Conservation (phyloP, 2,113 vertebrate genomes). For the Rhombomys opimus region DNA sequence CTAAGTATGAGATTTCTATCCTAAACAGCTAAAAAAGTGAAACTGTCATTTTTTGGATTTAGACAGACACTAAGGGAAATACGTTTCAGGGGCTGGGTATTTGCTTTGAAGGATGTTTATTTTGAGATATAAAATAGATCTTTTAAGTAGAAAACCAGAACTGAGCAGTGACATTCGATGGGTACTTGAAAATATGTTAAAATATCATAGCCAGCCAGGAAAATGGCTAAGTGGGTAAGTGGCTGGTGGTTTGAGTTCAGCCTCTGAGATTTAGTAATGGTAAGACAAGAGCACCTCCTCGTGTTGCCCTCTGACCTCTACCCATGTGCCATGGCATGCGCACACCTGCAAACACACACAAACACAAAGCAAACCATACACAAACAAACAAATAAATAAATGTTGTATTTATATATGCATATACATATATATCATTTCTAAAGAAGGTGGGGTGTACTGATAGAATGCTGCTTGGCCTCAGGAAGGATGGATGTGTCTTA, state of each 20-base stretch:
- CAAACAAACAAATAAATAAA: neutral
- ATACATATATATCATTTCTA: neutral
- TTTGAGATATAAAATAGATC: conserved; percentile 4
- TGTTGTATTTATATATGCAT: neutral
- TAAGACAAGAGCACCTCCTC: neutral
- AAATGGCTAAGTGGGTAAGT: neutral
- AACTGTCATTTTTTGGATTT: neutral
- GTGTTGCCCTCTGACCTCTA: neutral
- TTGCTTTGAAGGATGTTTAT: neutral
- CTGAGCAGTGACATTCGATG: neutral
- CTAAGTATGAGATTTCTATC: neutral
- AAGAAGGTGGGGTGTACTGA: neutral
- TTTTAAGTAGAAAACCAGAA: neutral
- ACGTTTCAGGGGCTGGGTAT: conserved; percentile 18
- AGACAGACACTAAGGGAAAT: neutral
- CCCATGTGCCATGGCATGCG: neutral
- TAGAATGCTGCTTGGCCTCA: neutral
- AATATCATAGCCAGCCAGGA: neutral
- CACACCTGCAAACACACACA: neutral
- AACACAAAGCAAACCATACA: too few species aligned
- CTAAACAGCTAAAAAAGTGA: neutral
- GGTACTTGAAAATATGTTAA: conserved; percentile 8
- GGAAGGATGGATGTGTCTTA: neutral
- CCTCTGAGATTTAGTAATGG: neutral
- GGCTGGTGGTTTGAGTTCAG: neutral